phyloP scores from a whole-genome alignment of 2,888 invertebrate genomes.

The Emmelina monodactyla region DNA sequence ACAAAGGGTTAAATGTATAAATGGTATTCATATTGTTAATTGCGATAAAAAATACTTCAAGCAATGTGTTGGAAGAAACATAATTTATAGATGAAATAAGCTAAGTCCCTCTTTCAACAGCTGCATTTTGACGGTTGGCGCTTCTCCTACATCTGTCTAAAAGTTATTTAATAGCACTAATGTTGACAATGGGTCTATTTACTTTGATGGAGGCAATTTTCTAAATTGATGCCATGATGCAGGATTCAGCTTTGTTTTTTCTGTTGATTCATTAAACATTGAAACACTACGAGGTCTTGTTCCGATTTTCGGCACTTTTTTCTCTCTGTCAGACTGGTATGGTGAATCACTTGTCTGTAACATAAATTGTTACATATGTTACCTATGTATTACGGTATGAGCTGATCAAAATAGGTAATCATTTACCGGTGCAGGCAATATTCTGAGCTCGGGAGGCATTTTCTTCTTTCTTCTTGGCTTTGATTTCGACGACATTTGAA shows the following conservation, averaged over 20 bases:
- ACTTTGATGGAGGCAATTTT: constrained; percentile 56
- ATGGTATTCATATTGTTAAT: too few relatives aligned
- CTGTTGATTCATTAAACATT: constrained; percentile 46
- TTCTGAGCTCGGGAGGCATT: constrained; percentile 63
- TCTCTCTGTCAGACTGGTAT: constrained; percentile 52
- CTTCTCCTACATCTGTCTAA: too few relatives aligned
- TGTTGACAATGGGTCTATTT: constrained; percentile 17
- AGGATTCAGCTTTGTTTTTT: constrained; percentile 46
- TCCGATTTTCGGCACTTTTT: constrained; percentile 32
- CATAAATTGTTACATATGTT: too few relatives aligned
- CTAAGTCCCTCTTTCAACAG: too few relatives aligned
- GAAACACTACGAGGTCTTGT: constrained; percentile 54
- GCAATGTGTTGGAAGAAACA: too few relatives aligned
- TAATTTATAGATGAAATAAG: too few relatives aligned
- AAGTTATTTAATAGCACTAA: too few relatives aligned
- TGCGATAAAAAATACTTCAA: too few relatives aligned
- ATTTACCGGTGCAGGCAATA: constrained; percentile 49
- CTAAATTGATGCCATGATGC: constrained; percentile 61
- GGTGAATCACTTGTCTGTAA: constrained; percentile 59
- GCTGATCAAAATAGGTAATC: too few relatives aligned
- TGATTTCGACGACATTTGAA: constrained; percentile 37
- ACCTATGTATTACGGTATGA: too few relatives aligned
- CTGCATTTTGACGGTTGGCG: too few relatives aligned
- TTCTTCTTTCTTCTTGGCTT: constrained; percentile 55
- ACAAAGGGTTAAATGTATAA: too few relatives aligned